Conservation (phyloP, 1,140 invertebrate species). For the Hestina assimilis region DNA sequence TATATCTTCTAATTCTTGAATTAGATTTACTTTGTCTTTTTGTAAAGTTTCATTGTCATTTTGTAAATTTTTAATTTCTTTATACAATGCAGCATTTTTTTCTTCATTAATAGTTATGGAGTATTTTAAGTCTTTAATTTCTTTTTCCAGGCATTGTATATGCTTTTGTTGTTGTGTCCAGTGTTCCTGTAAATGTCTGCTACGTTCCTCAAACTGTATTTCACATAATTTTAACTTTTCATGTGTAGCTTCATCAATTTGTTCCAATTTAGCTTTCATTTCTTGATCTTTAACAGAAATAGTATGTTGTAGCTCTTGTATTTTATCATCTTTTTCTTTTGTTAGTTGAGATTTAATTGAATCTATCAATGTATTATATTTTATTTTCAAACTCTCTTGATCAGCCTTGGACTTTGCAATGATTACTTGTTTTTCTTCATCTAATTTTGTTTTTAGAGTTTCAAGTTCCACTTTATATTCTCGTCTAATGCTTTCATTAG, state of each 20-base stretch:
- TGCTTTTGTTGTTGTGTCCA: conserved; percentile 54
- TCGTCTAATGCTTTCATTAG: conserved; percentile 72
- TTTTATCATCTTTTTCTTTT: conserved; percentile 58
- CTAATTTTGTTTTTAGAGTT: conserved; percentile 62
- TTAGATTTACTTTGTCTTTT: conserved; percentile 40
- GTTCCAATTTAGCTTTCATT: conserved; percentile 70
- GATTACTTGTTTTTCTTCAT: conserved; percentile 68
- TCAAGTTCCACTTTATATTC: conserved; percentile 73
- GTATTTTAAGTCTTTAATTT: conserved; percentile 59
- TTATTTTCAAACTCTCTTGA: conserved; percentile 57
- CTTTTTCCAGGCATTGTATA: conserved; percentile 52
- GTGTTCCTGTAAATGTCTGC: conserved; percentile 56
- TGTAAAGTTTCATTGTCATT: conserved; percentile 46
- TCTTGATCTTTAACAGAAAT: conserved; percentile 55
- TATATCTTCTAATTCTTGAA: conserved; percentile 44
- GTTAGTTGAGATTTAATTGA: conserved; percentile 46
- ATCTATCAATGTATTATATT: conserved; percentile 56
- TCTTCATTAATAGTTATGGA: conserved; percentile 46
- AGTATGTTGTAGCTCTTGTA: conserved; percentile 54
- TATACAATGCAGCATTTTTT: conserved; percentile 43
- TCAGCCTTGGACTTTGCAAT: conserved; percentile 58
- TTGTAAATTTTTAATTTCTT: conserved; percentile 48
- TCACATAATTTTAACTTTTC: conserved; percentile 72
- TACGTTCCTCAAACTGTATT: conserved; percentile 73
- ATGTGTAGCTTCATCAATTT: conserved; percentile 65